These are phyloP conservation scores for Scalopus aquaticus DNA, from an alignment of 2,113 vertebrate genomes.

Conservation along the genomic window DNA sequence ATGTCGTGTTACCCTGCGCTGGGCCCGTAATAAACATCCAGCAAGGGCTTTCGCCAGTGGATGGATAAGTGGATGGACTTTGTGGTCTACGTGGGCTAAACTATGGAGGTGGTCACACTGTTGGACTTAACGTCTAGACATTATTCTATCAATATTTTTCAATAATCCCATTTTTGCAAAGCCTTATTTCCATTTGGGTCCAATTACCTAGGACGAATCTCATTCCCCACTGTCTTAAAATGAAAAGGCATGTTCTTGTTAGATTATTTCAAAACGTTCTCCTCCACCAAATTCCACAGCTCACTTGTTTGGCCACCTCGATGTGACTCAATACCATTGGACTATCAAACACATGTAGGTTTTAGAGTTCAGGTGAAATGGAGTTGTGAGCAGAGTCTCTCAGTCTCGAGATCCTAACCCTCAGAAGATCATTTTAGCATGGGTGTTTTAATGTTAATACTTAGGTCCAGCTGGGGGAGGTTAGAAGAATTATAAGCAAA, in stretches of 20 bases:
- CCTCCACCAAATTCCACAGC: neutral
- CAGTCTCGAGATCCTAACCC: neutral
- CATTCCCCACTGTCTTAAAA: conserved; percentile 35
- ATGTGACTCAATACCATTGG: neutral
- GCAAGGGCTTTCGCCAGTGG: neutral
- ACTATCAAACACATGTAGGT: neutral
- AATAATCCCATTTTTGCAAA: conserved; percentile 71
- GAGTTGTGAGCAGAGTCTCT: neutral
- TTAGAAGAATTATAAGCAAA: conserved; percentile 48
- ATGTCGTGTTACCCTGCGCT: neutral
- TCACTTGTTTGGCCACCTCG: neutral
- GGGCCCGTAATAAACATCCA: neutral
- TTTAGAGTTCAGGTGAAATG: conserved; percentile 46
- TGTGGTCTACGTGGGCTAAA: neutral
- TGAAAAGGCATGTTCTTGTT: conserved; percentile 76
- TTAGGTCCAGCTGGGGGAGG: neutral
- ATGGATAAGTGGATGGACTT: neutral
- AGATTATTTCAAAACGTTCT: conserved; percentile 63
- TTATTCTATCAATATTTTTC: conserved; percentile 77
- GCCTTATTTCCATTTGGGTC: conserved; percentile 74
- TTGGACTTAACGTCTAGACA: conserved; percentile 71
- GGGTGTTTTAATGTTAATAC: neutral
- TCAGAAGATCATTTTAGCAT: neutral
- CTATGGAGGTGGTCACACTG: neutral
- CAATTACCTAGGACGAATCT: conserved; percentile 76